Base-by-base conservation (phyloP, 2,888 invertebrate genomes). In the Saturnia pavonia region DNA sequence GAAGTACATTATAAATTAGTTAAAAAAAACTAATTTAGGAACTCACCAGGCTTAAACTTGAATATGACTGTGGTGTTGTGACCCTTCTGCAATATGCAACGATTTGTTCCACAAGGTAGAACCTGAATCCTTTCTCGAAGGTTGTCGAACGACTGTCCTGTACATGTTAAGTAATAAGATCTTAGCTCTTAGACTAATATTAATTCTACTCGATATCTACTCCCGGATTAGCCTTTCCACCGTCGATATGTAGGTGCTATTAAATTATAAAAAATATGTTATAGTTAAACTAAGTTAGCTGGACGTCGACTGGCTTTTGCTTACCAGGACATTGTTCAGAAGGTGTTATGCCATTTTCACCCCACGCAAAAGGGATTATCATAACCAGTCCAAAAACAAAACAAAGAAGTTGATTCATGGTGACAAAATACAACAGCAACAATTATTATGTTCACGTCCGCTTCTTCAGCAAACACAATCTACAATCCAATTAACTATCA, bases 11-110 rank as follows among this genome's bases (percentile, higher is more conserved):
- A 43, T 8, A 9, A 43, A 9, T 43, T 25, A 57, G 14, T 57
- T 34, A 57, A 25, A 57, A 12, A 57, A 12, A 25, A 0, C 14
- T 14, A 4, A 12, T 19, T 51, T 12, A 43, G 43, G 9, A 1
- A 82, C 89, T 85, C 82, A 95, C 95, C 88, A 69, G 96, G 93
- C 68, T 83, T 91, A 72, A 97, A 94, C 80, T 92, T 95, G 74
- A 96, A 89, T 71, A 90, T 86, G 22, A 96, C 92, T 14, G 85
- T 84, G 9, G 94, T 87, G 68, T 89, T 90, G 0, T 94, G 94
- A 73, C 94, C 94, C 76, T 94, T 95, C 75, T 91, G 95, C 69
- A 97, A 84, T 65, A 91, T 92, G 82, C 97, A 97, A 14, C 94
- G 95, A 12, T 92, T 93, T 77, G 92, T 93, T 0, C 94, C 91